A percentile compares a stretch with the other conserved stretches of the same genome.
These are phyloP conservation scores for Drosophila parvula DNA, from an alignment of 1,140 invertebrate genomes.

Conservation along the genomic window DNA sequence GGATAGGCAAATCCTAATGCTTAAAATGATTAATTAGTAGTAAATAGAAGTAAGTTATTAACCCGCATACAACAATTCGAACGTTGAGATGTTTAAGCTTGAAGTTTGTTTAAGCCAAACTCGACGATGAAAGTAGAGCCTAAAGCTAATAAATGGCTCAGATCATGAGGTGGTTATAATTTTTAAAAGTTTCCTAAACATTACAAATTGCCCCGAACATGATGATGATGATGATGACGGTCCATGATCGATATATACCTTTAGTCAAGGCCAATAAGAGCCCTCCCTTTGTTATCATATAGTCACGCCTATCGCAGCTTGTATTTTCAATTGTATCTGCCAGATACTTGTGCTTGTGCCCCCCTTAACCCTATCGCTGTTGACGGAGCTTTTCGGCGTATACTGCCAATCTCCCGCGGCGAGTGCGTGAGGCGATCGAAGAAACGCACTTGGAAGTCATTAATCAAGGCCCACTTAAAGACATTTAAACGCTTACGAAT, in stretches of 20 bases:
- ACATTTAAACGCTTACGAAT: constrained; percentile 77
- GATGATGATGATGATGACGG: constrained; percentile 30
- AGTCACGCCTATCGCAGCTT: constrained; percentile 47
- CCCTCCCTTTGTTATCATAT: constrained; percentile 45
- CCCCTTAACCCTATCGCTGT: constrained; percentile 3
- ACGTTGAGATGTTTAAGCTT: constrained; percentile 2
- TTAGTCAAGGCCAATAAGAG: constrained; percentile 37
- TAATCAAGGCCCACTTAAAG: constrained; percentile 79
- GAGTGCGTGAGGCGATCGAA: constrained; percentile 59
- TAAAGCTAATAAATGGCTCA: constrained; percentile 34
- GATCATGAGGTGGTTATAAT: constrained; percentile 26
- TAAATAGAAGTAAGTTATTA: constrained; percentile 14
- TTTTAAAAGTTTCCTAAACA: constrained; percentile 32
- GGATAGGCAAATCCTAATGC: background rate
- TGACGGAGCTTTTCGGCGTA: constrained; percentile 25
- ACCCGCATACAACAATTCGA: constrained; percentile 24
- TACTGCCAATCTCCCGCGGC: constrained; percentile 61
- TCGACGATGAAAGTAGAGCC: constrained; percentile 28
- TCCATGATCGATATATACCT: constrained; percentile 16
- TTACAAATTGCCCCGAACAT: constrained; percentile 51
- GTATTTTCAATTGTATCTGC: constrained; percentile 45
- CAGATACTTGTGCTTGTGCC: constrained; percentile 6
- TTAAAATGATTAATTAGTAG: constrained; percentile 25
- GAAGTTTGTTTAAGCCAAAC: constrained; percentile 19
- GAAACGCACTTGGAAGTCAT: constrained; percentile 66